A percentile compares a stretch with the other conserved stretches of the same genome.
Evolutionary conservation across 2,888 invertebrate species (phyloP).

Genomic region (Raillietiella orientalis): DNA sequence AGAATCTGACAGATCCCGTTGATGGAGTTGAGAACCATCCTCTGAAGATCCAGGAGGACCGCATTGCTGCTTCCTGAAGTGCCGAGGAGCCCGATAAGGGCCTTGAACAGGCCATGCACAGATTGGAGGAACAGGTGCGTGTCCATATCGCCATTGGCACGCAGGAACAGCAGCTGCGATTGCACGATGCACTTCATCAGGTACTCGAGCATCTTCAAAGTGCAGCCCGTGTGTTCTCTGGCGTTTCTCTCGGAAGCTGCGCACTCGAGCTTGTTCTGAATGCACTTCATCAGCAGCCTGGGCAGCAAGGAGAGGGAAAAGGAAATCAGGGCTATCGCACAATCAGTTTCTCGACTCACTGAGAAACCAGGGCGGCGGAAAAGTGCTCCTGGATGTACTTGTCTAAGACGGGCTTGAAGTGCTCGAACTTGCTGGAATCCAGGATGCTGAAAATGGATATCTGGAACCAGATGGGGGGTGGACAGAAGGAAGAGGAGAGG

Average conservation of each 20-base stretch:
- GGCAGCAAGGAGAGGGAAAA: too few species aligned
- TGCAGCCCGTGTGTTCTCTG: too few species aligned
- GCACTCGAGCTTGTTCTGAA: conserved; percentile 2
- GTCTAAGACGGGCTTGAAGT: conserved; percentile 74
- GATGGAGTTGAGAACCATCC: conserved; percentile 44
- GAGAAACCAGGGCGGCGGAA: conserved; percentile 74
- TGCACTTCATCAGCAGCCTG: conserved; percentile 8
- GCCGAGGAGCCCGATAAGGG: conserved; percentile 43
- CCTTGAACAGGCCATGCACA: conserved; percentile 21
- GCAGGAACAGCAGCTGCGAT: conserved; percentile 44
- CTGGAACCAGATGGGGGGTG: conserved; percentile 13
- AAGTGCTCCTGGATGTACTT: conserved; percentile 80
- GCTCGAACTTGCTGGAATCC: conserved; percentile 67
- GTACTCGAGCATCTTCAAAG: too few species aligned
- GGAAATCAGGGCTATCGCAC: conserved; percentile 2
- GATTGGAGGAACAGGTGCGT: conserved; percentile 58
- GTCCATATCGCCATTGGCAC: conserved; percentile 57
- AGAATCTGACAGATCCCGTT: conserved; percentile 55
- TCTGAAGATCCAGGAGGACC: too few species aligned
- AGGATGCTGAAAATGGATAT: conserved; percentile 62
- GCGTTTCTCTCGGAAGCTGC: too few species aligned
- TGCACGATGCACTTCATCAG: conserved; percentile 76
- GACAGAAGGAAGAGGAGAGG: too few species aligned
- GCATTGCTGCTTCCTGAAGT: too few species aligned
- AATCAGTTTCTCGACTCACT: conserved; percentile 24